Conservation (phyloP, 53 echinoderm and acorn worm species). For the Hippasteria phrygiana region DNA sequence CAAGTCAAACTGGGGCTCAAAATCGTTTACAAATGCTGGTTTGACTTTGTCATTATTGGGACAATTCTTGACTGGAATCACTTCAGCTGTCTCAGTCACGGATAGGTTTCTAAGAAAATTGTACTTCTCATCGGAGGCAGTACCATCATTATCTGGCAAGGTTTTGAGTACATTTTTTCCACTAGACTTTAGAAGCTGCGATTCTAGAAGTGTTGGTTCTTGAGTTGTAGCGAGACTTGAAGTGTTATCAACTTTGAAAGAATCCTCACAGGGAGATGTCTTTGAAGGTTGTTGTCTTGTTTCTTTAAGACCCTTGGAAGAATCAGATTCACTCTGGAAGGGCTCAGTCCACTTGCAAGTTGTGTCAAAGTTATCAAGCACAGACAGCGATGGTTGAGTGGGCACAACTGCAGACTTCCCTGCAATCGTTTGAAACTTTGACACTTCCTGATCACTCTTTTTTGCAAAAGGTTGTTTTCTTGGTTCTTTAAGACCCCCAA, state of each 20-base stretch:
- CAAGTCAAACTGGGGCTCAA: conserved; percentile 44
- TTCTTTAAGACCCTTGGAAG: neutral
- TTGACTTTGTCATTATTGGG: neutral
- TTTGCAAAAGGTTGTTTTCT: too few relatives aligned
- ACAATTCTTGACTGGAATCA: neutral
- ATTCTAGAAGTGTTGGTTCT: conserved; percentile 4
- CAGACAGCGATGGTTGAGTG: conserved; percentile 80
- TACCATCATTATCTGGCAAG: neutral
- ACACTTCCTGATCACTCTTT: too few relatives aligned
- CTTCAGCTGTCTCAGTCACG: neutral
- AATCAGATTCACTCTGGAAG: conserved; percentile 1
- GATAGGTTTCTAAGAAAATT: neutral
- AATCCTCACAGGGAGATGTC: neutral
- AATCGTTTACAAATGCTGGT: neutral
- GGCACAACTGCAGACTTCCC: too few relatives aligned
- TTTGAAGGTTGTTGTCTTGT: neutral
- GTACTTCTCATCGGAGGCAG: neutral
- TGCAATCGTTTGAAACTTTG: too few relatives aligned
- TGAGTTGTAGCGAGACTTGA: neutral
- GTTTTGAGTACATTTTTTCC: neutral
- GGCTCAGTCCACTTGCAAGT: conserved; percentile 34
- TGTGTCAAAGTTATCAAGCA: conserved; percentile 79
- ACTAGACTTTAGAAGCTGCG: neutral
- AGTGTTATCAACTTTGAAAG: neutral
- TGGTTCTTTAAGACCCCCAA: too few relatives aligned